Conservation (phyloP, 2,797 vertebrate genomes). For the Macroramphosus scolopax region DNA sequence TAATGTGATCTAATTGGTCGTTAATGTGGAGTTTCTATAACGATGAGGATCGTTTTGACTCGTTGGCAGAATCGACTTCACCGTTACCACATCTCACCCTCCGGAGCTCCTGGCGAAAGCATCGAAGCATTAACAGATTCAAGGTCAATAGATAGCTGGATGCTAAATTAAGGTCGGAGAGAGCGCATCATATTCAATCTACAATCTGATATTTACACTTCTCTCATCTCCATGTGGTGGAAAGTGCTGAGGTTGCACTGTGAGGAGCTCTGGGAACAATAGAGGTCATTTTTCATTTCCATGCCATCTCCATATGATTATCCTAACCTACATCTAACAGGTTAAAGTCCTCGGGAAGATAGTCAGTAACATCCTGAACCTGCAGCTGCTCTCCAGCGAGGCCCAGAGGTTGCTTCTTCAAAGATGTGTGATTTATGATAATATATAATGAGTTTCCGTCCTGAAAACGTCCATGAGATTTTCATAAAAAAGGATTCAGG, state of each 20-base stretch:
- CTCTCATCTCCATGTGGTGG: slow-evolving; percentile 41
- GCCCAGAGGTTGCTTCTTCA: too few species aligned
- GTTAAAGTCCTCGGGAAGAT: slow-evolving; percentile 4
- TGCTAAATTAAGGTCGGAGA: slow-evolving; percentile 45
- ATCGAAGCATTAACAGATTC: slow-evolving; percentile 22
- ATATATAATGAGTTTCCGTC: background rate
- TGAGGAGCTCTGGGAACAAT: slow-evolving; percentile 30
- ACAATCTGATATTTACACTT: slow-evolving; percentile 28
- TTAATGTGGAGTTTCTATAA: slow-evolving; percentile 37
- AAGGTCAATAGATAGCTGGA: slow-evolving; percentile 43
- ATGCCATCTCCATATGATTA: slow-evolving; percentile 57
- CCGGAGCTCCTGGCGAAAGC: too few species aligned
- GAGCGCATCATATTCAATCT: slow-evolving; percentile 29
- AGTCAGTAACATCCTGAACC: background rate
- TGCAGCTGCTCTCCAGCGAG: too few species aligned
- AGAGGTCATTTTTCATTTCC: slow-evolving; percentile 48
- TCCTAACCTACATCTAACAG: slow-evolving; percentile 36
- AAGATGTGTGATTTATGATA: background rate
- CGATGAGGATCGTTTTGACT: slow-evolving; percentile 36
- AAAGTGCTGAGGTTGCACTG: slow-evolving; percentile 43
- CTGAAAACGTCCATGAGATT: background rate
- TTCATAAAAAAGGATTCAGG: background rate
- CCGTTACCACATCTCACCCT: slow-evolving; percentile 34
- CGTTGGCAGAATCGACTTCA: slow-evolving; percentile 42
- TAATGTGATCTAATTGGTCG: slow-evolving; percentile 41